These are phyloP conservation scores for Heterocephalus glaber DNA, from an alignment of 2,113 vertebrate species.

Conservation along the genomic window DNA sequence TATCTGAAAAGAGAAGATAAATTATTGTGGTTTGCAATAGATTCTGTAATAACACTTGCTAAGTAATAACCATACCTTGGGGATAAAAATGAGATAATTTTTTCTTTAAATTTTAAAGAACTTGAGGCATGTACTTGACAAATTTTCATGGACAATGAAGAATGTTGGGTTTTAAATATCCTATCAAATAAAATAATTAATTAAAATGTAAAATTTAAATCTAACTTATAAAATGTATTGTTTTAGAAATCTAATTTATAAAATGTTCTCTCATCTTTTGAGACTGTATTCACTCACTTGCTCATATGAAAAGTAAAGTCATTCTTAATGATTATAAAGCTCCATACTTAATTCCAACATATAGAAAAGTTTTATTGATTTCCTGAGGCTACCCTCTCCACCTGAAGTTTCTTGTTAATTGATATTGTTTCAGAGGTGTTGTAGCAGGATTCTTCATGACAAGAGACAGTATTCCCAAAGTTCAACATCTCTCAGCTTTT, in stretches of 20 bases:
- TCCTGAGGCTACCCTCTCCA: not conserved
- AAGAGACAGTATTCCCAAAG: not conserved
- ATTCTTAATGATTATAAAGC: not conserved
- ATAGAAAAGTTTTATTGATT: not conserved
- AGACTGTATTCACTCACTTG: not conserved
- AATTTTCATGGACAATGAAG: not conserved
- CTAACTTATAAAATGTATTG: not conserved
- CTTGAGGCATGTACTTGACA: not conserved
- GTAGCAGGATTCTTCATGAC: not conserved
- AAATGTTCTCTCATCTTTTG: not conserved
- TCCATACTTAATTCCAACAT: not conserved
- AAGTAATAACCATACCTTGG: conserved; percentile 19
- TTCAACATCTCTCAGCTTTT: not conserved
- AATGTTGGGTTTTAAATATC: not conserved
- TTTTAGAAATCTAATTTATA: not conserved
- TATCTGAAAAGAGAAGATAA: conserved; percentile 66
- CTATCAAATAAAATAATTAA: not conserved
- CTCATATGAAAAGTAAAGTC: not conserved
- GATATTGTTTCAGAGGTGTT: not conserved
- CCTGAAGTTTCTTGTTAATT: not conserved
- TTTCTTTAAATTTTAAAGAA: conserved; percentile 45
- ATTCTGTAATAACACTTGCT: conserved; percentile 61
- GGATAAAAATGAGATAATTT: conserved; percentile 37
- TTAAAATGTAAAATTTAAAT: conserved; percentile 21
- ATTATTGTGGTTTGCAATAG: conserved; percentile 55